Base-by-base conservation (phyloP, 2,888 invertebrate genomes). In the Tetropium fuscum region DNA sequence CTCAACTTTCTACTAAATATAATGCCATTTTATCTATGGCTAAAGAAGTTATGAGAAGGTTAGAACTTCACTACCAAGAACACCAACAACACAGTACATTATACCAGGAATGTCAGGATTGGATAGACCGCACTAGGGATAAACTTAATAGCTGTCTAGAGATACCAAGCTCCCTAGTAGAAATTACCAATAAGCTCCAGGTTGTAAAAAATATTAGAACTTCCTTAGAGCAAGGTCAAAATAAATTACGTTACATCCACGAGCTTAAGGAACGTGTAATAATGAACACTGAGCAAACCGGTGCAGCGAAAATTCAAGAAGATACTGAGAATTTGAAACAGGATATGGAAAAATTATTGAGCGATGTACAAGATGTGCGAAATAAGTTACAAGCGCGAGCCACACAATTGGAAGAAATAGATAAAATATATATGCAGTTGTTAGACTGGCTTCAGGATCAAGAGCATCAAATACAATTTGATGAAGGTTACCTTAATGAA, bases 1-100 rank as follows among this genome's bases (percentile, higher is more conserved):
- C 97, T n/a, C 97, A 97, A 78, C 84, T 97, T 44, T 95, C 97
- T 0, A 97, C 97, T 0, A 95, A 96, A 80, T 97, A 97, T 77
- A 97, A 96, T 78, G 92, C 95, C 0, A 82, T 97, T 41, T 82
- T 97, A 32, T 94, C 96, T 0, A 81, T 95, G 51, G 95, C 97
- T 13, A 97, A 97, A 82, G 97, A 95, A 84, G 91, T 95, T 1
- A 95, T 96, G 93, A 88, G 95, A 73, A 87, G 95, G 38, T 84
- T 97, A 48, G 97, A 97, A 81, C 83, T 94, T 53, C 93, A 95
- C 78, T 95, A 95, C 79, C 94, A 95, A 85, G 96, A 97, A 83
- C 97, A 97, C 79, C 94, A 95, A 80, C 95, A 95, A 80, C 97
- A 97, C 78, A 93, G 93, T 69, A 90, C 94, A 4, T 84, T 95